Evolutionary conservation across 2,113 vertebrate genomes (phyloP), one percentile per base, ranked within the genome.

Genomic region (Saguinus midas): DNA sequence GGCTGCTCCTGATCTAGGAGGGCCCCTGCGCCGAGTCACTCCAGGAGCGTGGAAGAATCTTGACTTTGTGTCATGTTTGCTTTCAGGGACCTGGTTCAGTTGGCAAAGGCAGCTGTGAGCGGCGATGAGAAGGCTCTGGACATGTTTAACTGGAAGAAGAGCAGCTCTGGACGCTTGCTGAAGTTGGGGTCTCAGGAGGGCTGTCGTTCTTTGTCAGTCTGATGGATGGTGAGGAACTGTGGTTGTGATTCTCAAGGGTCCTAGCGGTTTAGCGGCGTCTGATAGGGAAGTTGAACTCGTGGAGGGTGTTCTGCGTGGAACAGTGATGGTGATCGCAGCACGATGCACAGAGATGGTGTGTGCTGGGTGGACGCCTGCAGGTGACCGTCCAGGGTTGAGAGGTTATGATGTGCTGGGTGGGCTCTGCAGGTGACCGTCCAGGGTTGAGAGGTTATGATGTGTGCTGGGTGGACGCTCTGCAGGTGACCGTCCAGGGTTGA

Each of bases 41-140:
- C 20, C 12, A 14, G 32, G 79, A 75, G 37, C 4, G 6, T 0
- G 32, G 78, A 27, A 40, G 52, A 89, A 92, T 45, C 27, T 76
- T 73, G 68, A 83, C 95, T 12, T 78, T 84, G 1, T 57, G 1
- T 97, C 35, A 7, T 94, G 6, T 18, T 93, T 84, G 7, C 73
- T 94, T 97, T 29, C 98, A 99, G 99, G 92, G 99, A 99, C 92
- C 98, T 99, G 52, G 97, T 99, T 5, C 99, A 98, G 97, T 96
- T 99, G 93, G 99, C 99, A 6, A 99, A 99, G 89, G 99, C 99
- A 1, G 99, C 99, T 4, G 99, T 99, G 92, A 99, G 99, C 52
- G 99, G 99, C 6, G 99, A 99, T 92, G 99, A 99, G 97, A 99
- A 97, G 57, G 99, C 99, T 84, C 98, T 99, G 98, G 99, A 99